These are phyloP conservation scores for Reinhardtius hippoglossoides DNA, from an alignment of 2,113 vertebrate species.

Conservation along the genomic window DNA sequence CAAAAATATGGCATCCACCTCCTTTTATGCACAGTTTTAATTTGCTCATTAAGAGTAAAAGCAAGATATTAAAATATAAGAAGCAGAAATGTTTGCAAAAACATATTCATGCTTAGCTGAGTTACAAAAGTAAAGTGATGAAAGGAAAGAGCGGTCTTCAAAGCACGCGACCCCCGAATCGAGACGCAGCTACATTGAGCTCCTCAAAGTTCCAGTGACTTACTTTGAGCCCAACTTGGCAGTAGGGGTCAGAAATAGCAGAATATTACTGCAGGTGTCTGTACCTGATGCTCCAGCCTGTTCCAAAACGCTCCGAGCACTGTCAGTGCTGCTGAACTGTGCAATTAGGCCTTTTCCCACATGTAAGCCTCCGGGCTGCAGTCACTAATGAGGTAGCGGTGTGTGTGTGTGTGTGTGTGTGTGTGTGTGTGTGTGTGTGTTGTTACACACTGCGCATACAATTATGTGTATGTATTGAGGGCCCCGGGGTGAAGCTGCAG, in stretches of 20 bases:
- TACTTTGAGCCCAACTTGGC: constrained; percentile 12
- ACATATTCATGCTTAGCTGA: too few species aligned
- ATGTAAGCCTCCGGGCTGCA: constrained; percentile 64
- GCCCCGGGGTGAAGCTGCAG: constrained; percentile 50
- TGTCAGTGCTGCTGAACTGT: constrained; percentile 70
- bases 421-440: constrained; percentile 25
- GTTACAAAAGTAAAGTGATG: too few species aligned
- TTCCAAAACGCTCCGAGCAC: constrained; percentile 58
- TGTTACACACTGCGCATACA: constrained; percentile 26
- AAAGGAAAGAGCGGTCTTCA: background rate
- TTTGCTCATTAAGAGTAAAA: too few species aligned
- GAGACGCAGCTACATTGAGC: background rate
- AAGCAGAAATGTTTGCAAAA: too few species aligned
- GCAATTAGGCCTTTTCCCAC: constrained; percentile 67
- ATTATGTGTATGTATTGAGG: constrained; percentile 52
- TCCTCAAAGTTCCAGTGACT: background rate
- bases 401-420: constrained; percentile 22
- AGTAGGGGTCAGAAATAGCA: constrained; percentile 35
- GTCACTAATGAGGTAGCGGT: constrained; percentile 68
- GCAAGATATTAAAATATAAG: too few species aligned
- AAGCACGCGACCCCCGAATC: background rate
- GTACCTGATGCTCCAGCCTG: constrained; percentile 67
- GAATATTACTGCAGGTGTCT: constrained; percentile 33
- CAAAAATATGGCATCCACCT: background rate
- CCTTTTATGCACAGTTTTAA: too few species aligned